A percentile compares a stretch with the other conserved stretches of the same genome.
phyloP scores from a whole-genome alignment of 1,140 invertebrate genomes.

The Leguminivora glycinivorella region DNA sequence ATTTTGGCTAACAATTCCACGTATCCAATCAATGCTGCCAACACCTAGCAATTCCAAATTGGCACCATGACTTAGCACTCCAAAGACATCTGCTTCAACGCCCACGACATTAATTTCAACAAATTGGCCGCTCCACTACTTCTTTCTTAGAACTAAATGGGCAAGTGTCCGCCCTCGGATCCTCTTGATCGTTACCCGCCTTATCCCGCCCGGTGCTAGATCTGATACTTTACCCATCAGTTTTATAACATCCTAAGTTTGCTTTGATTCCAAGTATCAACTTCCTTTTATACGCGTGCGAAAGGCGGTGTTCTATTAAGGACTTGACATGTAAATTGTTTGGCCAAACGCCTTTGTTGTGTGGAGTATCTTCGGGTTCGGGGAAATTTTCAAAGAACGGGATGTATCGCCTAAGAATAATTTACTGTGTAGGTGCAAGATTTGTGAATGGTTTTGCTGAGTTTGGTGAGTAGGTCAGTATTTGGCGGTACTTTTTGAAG shows the following conservation, averaged over 20 bases:
- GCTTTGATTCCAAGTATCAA: background rate
- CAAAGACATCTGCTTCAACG: slow-evolving; percentile 12
- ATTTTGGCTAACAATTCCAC: background rate
- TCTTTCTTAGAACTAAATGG: slow-evolving; percentile 17
- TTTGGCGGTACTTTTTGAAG: background rate
- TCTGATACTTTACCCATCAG: background rate
- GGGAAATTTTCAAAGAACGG: slow-evolving; percentile 14
- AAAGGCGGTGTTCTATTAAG: slow-evolving; percentile 35
- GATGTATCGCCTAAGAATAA: slow-evolving; percentile 1
- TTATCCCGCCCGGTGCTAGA: slow-evolving; percentile 49
- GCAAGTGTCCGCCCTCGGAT: slow-evolving; percentile 17
- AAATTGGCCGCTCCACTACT: slow-evolving; percentile 44
- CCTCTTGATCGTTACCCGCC: slow-evolving; percentile 44
- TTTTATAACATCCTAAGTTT: background rate
- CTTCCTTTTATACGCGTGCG: background rate
- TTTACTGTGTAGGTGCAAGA: background rate
- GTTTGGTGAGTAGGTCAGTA: background rate
- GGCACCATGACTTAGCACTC: slow-evolving; percentile 21
- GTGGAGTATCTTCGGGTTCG: slow-evolving; percentile 29
- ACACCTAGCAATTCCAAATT: slow-evolving; percentile 6
- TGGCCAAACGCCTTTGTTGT: slow-evolving; percentile 47
- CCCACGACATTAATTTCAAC: slow-evolving; percentile 40
- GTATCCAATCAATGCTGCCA: background rate
- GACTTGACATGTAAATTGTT: slow-evolving; percentile 56
- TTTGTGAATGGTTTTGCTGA: background rate